Base-by-base conservation (phyloP, 2,113 vertebrate genomes). In the Tachuris rubrigastra region DNA sequence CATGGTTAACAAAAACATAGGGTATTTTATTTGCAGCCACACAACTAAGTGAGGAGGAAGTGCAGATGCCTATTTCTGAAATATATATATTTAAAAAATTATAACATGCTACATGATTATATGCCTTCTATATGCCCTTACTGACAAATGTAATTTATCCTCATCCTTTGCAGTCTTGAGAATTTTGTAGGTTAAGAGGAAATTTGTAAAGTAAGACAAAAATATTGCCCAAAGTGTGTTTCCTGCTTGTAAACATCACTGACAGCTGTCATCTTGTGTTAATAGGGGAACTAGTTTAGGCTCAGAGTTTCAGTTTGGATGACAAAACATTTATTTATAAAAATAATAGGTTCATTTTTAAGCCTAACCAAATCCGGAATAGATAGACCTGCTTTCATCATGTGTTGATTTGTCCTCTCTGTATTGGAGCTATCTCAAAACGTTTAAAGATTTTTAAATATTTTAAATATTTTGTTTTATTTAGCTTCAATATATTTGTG, bases 11-110 rank as follows among this genome's bases (percentile, higher is more conserved):
- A 68, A 8, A 69, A 85, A 77, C 80, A 75, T 4, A 74, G 17
- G n/a, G 44, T 85, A 13, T 42, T 92, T 25, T 44, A 63, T 96
- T 76, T 86, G 49, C 49, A 46, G n/a, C 37, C 76, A 76, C 52
- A 58, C 8, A 71, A 28, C 13, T n/a, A 4, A 85, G 14, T 47
- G 39, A 55, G 5, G 41, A 46, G 55, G 53, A 91, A 62, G 5
- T 55, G 31, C 30, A 60, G 25, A 31, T 41, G 37, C 27, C 12
- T 66, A n/a, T 49, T 87, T 89, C 31, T 39, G 18, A 67, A 56
- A 60, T 14, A 82, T 3, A 18, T 33, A 27, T 33, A 42, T 53
- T 11, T 4, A 2, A 2, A 6, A 42, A 30, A 13, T 14, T 35
- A 14, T 7, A 17, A 4, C 1, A 16, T 12, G 0, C 4, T 75